Percentiles rank a stretch among this genome's conserved stretches.
These are phyloP conservation scores for Threskiornis aethiopicus DNA, from an alignment of 2,797 vertebrate species.

Conservation along the genomic window DNA sequence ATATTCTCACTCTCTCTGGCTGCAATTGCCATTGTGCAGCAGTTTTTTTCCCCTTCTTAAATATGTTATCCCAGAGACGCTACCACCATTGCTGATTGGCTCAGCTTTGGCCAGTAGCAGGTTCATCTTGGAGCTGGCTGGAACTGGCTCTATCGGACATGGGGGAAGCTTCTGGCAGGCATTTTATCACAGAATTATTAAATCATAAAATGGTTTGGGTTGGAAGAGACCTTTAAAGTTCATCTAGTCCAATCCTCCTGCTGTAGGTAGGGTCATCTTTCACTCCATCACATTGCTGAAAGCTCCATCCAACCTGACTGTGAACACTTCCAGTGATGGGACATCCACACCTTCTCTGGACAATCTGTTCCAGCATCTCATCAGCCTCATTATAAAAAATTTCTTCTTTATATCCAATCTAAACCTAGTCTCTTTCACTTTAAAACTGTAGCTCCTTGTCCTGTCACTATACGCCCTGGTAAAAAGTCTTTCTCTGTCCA, in stretches of 20 bases:
- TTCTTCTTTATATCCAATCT: background rate
- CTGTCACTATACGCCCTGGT: background rate
- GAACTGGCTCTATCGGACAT: too few relatives aligned
- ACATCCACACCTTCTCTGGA: background rate
- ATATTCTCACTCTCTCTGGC: background rate
- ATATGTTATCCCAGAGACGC: background rate
- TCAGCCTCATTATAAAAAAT: too few relatives aligned
- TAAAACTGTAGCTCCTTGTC: background rate
- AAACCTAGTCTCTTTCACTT: background rate
- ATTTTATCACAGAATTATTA: background rate
- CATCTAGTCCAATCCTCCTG: background rate
- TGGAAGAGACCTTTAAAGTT: background rate
- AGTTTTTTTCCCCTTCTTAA: background rate
- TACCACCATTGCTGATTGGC: background rate
- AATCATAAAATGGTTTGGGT: background rate
- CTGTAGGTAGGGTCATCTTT: background rate
- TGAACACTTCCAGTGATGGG: background rate
- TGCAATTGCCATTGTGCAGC: background rate
- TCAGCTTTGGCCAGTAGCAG: background rate
- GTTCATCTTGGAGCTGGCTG: background rate
- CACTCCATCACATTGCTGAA: background rate
- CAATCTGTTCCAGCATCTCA: background rate
- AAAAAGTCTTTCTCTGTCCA: background rate
- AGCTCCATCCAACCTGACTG: background rate
- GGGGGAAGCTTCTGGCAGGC: background rate